These are phyloP conservation scores for Diarsia mendica DNA, from an alignment of 2,888 invertebrate species.

Conservation along the genomic window DNA sequence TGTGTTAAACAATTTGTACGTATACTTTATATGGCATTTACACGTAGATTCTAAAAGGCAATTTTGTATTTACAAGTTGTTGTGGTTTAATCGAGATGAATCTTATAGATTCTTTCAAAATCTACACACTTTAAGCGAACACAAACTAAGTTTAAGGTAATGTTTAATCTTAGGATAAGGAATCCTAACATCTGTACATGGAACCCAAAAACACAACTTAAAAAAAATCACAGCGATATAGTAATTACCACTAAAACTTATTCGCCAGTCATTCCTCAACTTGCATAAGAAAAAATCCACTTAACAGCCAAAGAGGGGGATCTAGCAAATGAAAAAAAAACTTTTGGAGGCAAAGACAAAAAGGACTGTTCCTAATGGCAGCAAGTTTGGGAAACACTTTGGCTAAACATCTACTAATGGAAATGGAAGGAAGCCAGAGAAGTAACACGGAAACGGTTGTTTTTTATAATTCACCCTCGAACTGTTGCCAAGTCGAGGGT, in stretches of 20 bases:
- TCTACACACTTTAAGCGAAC: neutral
- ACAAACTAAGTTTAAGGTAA: too few relatives aligned
- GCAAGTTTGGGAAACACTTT: constrained; percentile 89
- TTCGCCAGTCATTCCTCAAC: constrained; percentile 53
- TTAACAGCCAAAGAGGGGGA: constrained; percentile 76
- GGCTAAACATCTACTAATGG: constrained; percentile 90
- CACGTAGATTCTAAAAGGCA: neutral
- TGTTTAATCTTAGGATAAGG: too few relatives aligned
- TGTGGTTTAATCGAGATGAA: neutral
- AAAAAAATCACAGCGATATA: constrained; percentile 16
- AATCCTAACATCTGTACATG: neutral
- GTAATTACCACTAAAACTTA: constrained; percentile 22
- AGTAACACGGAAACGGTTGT: constrained; percentile 78
- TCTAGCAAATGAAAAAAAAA: constrained; percentile 80
- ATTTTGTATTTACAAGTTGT: neutral
- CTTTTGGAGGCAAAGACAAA: constrained; percentile 85
- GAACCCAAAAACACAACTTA: neutral
- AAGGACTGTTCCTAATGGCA: constrained; percentile 85
- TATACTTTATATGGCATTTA: neutral
- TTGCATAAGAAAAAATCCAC: constrained; percentile 81
- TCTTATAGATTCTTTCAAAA: neutral
- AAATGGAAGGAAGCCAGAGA: constrained; percentile 88
- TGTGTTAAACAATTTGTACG: neutral
- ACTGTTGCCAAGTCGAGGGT: constrained; percentile 82
- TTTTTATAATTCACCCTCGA: constrained; percentile 78